phyloP scores from a whole-genome alignment of 2,113 vertebrate species.

The Oncorhynchus masou region DNA sequence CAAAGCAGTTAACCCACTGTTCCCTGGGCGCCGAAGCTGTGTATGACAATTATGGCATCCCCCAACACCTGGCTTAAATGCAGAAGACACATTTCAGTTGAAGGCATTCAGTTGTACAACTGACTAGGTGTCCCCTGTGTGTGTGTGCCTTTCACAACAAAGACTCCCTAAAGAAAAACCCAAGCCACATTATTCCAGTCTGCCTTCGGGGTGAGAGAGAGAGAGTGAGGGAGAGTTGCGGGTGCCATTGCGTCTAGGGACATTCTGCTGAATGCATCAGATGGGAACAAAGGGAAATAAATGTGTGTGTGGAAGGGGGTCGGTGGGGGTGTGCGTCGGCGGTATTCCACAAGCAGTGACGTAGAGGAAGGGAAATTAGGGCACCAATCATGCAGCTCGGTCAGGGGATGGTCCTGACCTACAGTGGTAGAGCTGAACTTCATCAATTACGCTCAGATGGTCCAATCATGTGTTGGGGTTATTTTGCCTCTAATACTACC shows the following conservation, averaged over 20 bases:
- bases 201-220: conserved; percentile 1
- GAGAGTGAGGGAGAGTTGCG: background rate
- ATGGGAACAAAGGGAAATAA: conserved; percentile 27
- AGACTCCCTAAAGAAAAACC: background rate
- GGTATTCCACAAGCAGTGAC: background rate
- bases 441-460: too few species aligned
- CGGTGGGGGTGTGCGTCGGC: background rate
- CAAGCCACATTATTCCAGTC: conserved; percentile 38
- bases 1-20: too few species aligned
- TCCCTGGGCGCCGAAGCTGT: too few species aligned
- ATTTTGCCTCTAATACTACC: too few species aligned
- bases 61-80: too few species aligned
- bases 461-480: too few species aligned
- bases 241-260: conserved; percentile 18
- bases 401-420: background rate
- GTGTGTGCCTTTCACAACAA: conserved; percentile 28
- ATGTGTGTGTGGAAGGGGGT: background rate
- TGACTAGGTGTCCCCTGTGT: background rate
- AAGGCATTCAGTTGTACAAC: background rate
- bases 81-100: too few species aligned
- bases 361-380: background rate
- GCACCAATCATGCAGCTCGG: background rate
- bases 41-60: too few species aligned
- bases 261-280: conserved; percentile 42
- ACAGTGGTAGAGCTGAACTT: too few species aligned